These are phyloP conservation scores for Dinomys branickii DNA, from an alignment of 2,113 vertebrate species.

Conservation along the genomic window DNA sequence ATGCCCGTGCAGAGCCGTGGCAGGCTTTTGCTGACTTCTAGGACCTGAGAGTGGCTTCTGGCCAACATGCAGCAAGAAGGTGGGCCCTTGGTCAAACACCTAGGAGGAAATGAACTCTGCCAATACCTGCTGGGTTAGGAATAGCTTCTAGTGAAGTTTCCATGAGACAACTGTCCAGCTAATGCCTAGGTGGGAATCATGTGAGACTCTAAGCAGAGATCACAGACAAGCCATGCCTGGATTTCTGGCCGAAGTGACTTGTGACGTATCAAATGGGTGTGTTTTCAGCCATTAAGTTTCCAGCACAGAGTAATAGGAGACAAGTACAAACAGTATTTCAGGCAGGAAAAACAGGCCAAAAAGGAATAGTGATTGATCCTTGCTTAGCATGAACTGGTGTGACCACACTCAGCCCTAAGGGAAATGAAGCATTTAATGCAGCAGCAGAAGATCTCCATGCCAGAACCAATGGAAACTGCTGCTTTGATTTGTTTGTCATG, in stretches of 20 bases:
- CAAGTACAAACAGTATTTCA: background rate
- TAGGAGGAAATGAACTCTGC: background rate
- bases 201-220: background rate
- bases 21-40: background rate
- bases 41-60: background rate
- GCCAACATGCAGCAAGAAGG: background rate
- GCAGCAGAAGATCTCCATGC: too few species aligned
- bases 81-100: background rate
- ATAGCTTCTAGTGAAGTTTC: background rate
- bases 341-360: background rate
- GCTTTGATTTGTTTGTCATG: background rate
- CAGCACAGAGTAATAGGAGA: background rate
- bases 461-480: background rate
- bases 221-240: background rate
- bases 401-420: background rate
- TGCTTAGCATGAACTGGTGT: background rate
- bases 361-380: background rate
- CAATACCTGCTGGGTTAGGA: background rate
- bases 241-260: background rate
- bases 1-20: background rate
- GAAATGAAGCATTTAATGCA: background rate
- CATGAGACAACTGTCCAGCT: background rate
- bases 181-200: background rate
- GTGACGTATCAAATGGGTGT: background rate
- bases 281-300: background rate